Percentiles rank a stretch among this genome's conserved stretches.
phyloP scores from a whole-genome alignment of 2,113 vertebrate species.

The Silurus glanis region DNA sequence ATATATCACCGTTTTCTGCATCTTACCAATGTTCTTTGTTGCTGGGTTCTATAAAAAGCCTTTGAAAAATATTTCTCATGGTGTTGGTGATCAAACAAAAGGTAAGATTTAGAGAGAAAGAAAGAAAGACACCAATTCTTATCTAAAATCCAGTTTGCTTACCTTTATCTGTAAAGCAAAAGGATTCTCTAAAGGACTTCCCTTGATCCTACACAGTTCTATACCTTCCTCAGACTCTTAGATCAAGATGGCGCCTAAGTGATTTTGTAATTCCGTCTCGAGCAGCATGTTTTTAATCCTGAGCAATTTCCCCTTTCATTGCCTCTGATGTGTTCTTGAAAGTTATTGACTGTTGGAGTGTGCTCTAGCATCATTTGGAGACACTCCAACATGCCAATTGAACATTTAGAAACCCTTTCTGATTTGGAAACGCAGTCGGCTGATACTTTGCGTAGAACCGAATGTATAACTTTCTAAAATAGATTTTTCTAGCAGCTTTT shows the following conservation, averaged over 20 bases:
- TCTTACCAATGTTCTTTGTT: not conserved
- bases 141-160: not conserved
- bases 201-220: not conserved
- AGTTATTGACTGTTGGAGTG: slow-evolving; percentile 14
- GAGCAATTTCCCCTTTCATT: slow-evolving; percentile 28
- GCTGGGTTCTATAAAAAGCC: not conserved
- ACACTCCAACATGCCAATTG: not conserved
- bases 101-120: not conserved
- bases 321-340: slow-evolving; percentile 32
- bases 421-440: not conserved
- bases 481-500: not conserved
- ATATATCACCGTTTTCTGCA: not conserved
- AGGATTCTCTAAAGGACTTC: slow-evolving; percentile 7
- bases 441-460: too few species aligned
- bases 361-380: not conserved
- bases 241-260: slow-evolving; percentile 12
- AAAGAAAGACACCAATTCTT: not conserved
- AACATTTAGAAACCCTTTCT: not conserved
- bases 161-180: not conserved
- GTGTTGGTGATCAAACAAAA: not conserved
- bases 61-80: not conserved
- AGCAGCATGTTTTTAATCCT: slow-evolving; percentile 4
- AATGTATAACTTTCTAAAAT: too few species aligned
- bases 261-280: slow-evolving; percentile 14
- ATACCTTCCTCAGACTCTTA: not conserved